Evolutionary conservation across 2,888 invertebrate genomes (phyloP).

Genomic region (Polietes domitor): DNA sequence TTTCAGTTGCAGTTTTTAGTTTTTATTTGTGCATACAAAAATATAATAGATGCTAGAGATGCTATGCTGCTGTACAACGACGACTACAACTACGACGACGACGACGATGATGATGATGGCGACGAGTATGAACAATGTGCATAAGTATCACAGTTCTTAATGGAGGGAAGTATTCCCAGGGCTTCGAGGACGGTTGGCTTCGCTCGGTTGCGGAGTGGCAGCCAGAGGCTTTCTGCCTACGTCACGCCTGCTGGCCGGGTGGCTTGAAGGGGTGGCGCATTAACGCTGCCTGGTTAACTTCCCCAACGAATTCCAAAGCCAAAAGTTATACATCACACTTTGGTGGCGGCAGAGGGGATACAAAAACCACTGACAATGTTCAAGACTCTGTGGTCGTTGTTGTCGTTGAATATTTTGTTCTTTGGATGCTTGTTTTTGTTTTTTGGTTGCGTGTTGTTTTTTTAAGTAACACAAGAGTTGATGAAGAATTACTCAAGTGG

Average conservation of each 20-base stretch:
- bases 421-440: not conserved
- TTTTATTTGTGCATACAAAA: slow-evolving; percentile 52
- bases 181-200: not conserved
- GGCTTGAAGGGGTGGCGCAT: not conserved
- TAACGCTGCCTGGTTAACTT: slow-evolving; percentile 41
- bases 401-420: slow-evolving; percentile 27
- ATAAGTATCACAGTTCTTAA: slow-evolving; percentile 35
- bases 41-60: slow-evolving; percentile 52
- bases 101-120: not conserved
- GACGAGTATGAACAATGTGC: slow-evolving; percentile 55
- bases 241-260: not conserved
- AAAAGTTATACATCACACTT: slow-evolving; percentile 61
- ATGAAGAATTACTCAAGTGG: slow-evolving; percentile 67
- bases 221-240: slow-evolving; percentile 3
- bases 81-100: no score
- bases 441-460: slow-evolving; percentile 28
- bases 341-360: slow-evolving; percentile 48
- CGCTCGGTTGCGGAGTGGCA: not conserved
- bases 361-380: slow-evolving; percentile 60
- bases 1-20: slow-evolving; percentile 36
- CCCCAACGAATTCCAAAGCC: slow-evolving; percentile 52
- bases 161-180: slow-evolving; percentile 35
- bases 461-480: slow-evolving; percentile 57
- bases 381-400: slow-evolving; percentile 45
- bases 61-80: slow-evolving; percentile 49